A percentile compares a stretch with the other conserved stretches of the same genome.
Conservation (phyloP, 2,113 vertebrate genomes). For the Calidris pugnax region DNA sequence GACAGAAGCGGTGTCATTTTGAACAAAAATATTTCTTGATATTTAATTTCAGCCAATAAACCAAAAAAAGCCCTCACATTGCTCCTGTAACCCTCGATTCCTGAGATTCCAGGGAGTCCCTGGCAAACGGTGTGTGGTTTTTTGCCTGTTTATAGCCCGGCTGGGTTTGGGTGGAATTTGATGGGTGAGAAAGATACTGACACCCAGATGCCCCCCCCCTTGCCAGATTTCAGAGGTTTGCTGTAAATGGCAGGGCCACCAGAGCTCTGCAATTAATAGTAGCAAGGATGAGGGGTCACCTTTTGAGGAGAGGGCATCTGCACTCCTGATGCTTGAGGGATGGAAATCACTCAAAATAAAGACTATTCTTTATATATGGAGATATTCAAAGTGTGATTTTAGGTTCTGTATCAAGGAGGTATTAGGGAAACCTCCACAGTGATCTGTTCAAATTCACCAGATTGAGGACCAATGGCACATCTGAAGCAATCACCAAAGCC, state of each 20-base stretch:
- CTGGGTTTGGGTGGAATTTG: background rate
- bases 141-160: background rate
- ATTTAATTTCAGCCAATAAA: background rate
- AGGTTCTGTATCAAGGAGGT: background rate
- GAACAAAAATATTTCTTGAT: background rate
- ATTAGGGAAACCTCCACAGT: fast-evolving
- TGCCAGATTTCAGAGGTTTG: background rate
- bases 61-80: fast-evolving
- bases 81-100: background rate
- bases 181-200: background rate
- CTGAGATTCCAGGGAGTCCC: background rate
- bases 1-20: background rate
- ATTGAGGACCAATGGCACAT: background rate
- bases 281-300: background rate
- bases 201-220: background rate
- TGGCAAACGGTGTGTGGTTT: background rate
- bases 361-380: fast-evolving
- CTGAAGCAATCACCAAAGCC: background rate
- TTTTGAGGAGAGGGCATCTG: background rate
- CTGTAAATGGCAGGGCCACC: background rate
- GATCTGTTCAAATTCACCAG: fast-evolving
- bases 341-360: background rate
- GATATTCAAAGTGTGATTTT: background rate
- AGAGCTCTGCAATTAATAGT: fast-evolving
- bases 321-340: fast-evolving